Evolutionary conservation across 1,140 invertebrate species (phyloP).

Genomic region (Cylas formicarius): DNA sequence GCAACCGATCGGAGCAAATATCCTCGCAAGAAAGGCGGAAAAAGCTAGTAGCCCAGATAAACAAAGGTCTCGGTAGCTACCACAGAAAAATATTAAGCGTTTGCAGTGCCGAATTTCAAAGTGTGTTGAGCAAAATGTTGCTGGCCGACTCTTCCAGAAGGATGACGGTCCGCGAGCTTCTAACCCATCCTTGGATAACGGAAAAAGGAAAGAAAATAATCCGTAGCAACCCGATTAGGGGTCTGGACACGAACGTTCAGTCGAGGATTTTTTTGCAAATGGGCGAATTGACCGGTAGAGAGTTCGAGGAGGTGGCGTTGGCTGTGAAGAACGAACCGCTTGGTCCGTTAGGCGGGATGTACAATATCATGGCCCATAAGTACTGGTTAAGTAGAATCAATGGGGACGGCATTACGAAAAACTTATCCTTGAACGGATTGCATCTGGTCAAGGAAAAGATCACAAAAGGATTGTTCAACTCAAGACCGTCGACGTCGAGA

Average conservation of each 20-base stretch:
- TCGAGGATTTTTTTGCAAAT: slow-evolving; percentile 21
- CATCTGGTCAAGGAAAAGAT: slow-evolving; percentile 13
- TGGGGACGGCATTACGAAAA: slow-evolving; percentile 24
- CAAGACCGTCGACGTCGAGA: slow-evolving; percentile 3
- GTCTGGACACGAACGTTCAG: slow-evolving; percentile 23
- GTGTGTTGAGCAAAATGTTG: slow-evolving; percentile 31
- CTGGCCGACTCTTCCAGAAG: slow-evolving; percentile 32
- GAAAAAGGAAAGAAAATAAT: slow-evolving; percentile 36
- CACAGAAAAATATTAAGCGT: slow-evolving; percentile 44
- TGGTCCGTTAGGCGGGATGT: slow-evolving; percentile 35
- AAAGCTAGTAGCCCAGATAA: slow-evolving; percentile 54
- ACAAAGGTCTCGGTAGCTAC: slow-evolving; percentile 48
- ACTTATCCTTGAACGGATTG: slow-evolving; percentile 10
- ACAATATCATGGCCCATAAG: slow-evolving; percentile 32
- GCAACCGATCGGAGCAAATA: slow-evolving; percentile 39
- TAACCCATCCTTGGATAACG: slow-evolving; percentile 38
- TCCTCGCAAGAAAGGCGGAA: slow-evolving; percentile 51
- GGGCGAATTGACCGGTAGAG: slow-evolving; percentile 14
- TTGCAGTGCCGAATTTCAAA: slow-evolving; percentile 37
- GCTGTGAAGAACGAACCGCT: slow-evolving; percentile 26
- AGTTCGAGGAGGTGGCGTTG: slow-evolving; percentile 10
- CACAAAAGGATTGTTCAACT: slow-evolving; percentile 9
- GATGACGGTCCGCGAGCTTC: slow-evolving; percentile 32
- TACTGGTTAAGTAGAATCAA: slow-evolving; percentile 19
- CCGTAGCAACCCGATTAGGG: slow-evolving; percentile 30